phyloP scores from a whole-genome alignment of 2,113 vertebrate species.

The Strix aluco region DNA sequence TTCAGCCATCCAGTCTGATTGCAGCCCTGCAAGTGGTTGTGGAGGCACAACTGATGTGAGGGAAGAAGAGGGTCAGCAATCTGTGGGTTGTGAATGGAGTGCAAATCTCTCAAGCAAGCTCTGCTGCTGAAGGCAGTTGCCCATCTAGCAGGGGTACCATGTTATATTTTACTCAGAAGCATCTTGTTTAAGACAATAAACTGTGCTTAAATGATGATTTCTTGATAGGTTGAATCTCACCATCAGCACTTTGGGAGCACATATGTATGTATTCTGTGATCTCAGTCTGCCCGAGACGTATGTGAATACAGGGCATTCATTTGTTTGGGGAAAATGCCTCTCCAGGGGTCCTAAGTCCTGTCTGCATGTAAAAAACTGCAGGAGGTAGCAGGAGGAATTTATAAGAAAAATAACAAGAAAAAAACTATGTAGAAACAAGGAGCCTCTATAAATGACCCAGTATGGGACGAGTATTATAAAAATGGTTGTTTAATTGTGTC shows the following conservation, averaged over 20 bases:
- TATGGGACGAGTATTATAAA: slow-evolving; percentile 3
- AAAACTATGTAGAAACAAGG: background rate
- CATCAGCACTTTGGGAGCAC: background rate
- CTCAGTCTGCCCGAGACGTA: background rate
- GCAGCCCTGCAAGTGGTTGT: background rate
- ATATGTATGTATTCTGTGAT: background rate
- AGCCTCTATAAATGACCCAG: slow-evolving; percentile 1
- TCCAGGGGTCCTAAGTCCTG: background rate
- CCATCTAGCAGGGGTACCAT: background rate
- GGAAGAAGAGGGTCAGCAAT: background rate
- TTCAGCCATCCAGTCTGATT: background rate
- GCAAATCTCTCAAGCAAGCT: background rate
- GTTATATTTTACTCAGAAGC: background rate
- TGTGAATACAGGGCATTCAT: background rate
- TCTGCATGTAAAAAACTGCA: slow-evolving; percentile 19
- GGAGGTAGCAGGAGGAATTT: slow-evolving; percentile 50
- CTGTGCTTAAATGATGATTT: background rate
- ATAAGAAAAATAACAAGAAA: slow-evolving; percentile 52
- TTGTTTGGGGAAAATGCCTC: background rate
- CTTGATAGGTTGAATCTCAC: background rate
- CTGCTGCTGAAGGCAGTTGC: background rate
- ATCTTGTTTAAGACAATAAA: background rate
- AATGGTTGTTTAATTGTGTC: background rate
- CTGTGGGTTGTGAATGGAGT: background rate
- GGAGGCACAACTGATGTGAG: background rate